Evolutionary conservation across 2,888 invertebrate species (phyloP).

Genomic region (Sarcophaga subvicina): DNA sequence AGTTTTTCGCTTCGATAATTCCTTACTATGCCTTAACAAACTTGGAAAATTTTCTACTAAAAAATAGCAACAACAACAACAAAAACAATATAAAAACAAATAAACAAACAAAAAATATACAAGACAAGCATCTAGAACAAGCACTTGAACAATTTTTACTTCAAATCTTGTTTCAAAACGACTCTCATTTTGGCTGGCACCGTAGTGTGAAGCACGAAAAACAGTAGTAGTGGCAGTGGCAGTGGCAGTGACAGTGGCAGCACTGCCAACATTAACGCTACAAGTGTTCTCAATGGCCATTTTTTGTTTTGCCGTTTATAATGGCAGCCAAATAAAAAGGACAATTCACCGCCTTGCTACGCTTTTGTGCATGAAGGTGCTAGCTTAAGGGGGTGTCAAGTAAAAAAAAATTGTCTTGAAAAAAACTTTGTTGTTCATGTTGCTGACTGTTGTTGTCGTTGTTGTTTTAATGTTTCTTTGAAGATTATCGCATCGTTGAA

Average conservation of each 20-base stretch:
- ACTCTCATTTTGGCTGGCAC: too few species aligned
- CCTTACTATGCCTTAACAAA: conserved; percentile 68
- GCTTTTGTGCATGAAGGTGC: background rate
- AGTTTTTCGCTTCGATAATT: conserved; percentile 78
- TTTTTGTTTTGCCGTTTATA: background rate
- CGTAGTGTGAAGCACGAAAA: too few species aligned
- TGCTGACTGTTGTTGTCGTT: background rate
- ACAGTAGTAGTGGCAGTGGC: too few species aligned
- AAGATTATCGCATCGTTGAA: conserved; percentile 41
- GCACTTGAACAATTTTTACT: conserved; percentile 4
- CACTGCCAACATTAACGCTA: background rate
- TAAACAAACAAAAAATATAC: background rate
- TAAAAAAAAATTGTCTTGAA: background rate
- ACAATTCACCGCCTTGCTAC: conserved; percentile 11
- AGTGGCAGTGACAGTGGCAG: too few species aligned
- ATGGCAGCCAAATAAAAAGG: conserved; percentile 13
- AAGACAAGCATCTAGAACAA: background rate
- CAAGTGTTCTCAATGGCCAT: conserved; percentile 53
- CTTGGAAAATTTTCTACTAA: conserved; percentile 29
- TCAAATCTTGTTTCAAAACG: too few species aligned
- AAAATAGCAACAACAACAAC: too few species aligned
- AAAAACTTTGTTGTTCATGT: conserved; percentile 11
- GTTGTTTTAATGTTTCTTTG: conserved; percentile 12
- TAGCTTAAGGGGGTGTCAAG: background rate
- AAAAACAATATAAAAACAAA: background rate